phyloP scores from a whole-genome alignment of 2,888 invertebrate species.

The Ctenicera cuprea region DNA sequence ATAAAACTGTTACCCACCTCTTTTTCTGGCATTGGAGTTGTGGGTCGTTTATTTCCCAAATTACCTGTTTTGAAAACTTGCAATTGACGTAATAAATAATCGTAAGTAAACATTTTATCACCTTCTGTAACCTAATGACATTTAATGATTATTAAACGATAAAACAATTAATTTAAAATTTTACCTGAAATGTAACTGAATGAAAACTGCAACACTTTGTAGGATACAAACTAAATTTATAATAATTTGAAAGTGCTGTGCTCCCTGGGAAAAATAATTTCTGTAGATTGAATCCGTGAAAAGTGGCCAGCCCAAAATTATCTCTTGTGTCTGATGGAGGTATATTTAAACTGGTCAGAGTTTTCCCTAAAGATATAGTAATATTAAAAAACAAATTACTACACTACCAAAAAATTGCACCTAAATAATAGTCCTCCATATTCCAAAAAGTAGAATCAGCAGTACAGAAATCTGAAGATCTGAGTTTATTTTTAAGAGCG shows the following conservation, averaged over 20 bases:
- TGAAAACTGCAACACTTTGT: constrained; percentile 74
- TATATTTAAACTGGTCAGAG: constrained; percentile 73
- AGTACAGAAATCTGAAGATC: constrained; percentile 70
- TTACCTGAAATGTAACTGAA: constrained; percentile 74
- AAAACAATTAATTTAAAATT: constrained; percentile 21
- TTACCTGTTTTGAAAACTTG: constrained; percentile 71
- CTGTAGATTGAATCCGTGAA: constrained; percentile 66
- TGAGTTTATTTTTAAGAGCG: constrained; percentile 70
- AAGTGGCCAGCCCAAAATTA: constrained; percentile 71
- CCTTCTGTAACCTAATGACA: constrained; percentile 71
- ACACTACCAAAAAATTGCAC: not conserved
- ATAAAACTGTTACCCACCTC: constrained; percentile 62
- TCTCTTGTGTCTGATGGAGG: constrained; percentile 75
- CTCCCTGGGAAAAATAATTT: constrained; percentile 65
- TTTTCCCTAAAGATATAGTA: constrained; percentile 71
- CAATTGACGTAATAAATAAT: constrained; percentile 75
- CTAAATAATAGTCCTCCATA: constrained; percentile 51
- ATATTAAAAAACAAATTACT: constrained; percentile 8
- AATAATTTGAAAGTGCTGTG: constrained; percentile 67
- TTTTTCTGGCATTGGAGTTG: constrained; percentile 70
- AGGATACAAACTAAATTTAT: constrained; percentile 73
- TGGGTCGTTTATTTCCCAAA: constrained; percentile 70
- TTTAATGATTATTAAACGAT: not conserved
- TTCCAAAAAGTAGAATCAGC: constrained; percentile 45
- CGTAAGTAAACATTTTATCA: constrained; percentile 74